A percentile compares a stretch with the other conserved stretches of the same genome.
Conservation (phyloP, 2,888 invertebrate genomes). For the Phania funesta region DNA sequence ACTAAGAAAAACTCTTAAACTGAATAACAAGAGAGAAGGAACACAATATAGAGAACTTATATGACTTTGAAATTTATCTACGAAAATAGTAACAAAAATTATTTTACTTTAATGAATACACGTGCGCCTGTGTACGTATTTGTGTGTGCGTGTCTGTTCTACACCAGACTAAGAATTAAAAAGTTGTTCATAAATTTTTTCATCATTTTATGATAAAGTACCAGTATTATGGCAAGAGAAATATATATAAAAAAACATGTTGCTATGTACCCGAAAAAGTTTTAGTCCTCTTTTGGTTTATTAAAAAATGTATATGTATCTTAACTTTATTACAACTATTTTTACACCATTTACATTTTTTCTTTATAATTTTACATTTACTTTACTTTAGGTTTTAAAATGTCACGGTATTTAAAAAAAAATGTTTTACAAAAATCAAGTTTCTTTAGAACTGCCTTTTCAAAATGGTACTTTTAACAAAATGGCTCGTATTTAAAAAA, state of each 20-base stretch:
- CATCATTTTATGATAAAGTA: background rate
- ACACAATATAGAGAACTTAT: slow-evolving; percentile 7
- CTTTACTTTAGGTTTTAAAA: too few relatives aligned
- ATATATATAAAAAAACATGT: background rate
- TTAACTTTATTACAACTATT: too few relatives aligned
- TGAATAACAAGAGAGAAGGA: background rate
- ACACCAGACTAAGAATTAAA: slow-evolving; percentile 33
- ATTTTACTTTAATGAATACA: background rate
- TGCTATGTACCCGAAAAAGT: background rate
- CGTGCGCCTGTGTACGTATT: background rate
- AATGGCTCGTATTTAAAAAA: too few relatives aligned
- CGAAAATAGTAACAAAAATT: slow-evolving; percentile 8
- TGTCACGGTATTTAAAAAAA: too few relatives aligned
- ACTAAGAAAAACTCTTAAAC: background rate
- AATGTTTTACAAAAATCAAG: too few relatives aligned
- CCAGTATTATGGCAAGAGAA: background rate
- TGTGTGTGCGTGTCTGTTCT: background rate
- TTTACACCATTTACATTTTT: too few relatives aligned
- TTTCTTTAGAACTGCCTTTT: too few relatives aligned
- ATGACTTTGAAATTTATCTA: slow-evolving; percentile 55
- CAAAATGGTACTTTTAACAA: too few relatives aligned
- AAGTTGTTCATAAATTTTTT: slow-evolving; percentile 16
- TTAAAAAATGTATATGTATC: too few relatives aligned
- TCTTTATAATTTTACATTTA: too few relatives aligned
- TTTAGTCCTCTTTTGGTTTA: background rate